A percentile compares a stretch with the other conserved stretches of the same genome.
Conservation (phyloP, 2,888 invertebrate genomes). For the Dryadula phaetusa region DNA sequence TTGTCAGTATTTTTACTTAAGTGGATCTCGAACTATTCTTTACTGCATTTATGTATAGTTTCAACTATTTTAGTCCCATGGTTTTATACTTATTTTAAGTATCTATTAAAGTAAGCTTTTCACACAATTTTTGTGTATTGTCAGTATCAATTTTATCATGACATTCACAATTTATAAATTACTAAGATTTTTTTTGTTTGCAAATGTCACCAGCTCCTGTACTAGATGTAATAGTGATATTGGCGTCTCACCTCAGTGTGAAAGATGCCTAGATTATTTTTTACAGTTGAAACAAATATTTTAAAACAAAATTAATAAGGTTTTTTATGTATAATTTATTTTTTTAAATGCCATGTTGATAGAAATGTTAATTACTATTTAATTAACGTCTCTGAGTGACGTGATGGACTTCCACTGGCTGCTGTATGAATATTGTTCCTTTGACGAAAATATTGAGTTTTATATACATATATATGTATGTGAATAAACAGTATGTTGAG, state of each 20-base stretch:
- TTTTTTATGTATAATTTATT: background rate
- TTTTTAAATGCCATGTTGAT: background rate
- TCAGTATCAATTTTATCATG: constrained; percentile 1
- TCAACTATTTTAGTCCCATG: background rate
- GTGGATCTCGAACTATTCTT: background rate
- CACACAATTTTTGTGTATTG: too few relatives aligned
- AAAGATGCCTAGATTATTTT: background rate
- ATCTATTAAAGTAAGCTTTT: background rate
- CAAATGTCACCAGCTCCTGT: constrained; percentile 14
- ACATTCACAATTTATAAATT: constrained; percentile 2
- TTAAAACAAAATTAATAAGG: background rate
- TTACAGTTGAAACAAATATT: background rate
- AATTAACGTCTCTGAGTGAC: constrained; percentile 1
- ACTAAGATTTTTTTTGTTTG: background rate
- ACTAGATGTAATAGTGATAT: constrained; percentile 11
- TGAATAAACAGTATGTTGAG: background rate
- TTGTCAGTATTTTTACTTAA: too few relatives aligned
- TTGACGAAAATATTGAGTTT: too few relatives aligned
- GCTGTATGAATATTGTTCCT: background rate
- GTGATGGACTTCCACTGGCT: background rate
- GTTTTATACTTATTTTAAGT: background rate
- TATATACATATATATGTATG: too few relatives aligned
- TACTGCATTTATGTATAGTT: background rate
- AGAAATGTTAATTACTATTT: background rate
- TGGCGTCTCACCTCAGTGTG: background rate